These are phyloP conservation scores for Chamaetylas fuelleborni DNA, from an alignment of 2,113 vertebrate genomes.

Conservation along the genomic window DNA sequence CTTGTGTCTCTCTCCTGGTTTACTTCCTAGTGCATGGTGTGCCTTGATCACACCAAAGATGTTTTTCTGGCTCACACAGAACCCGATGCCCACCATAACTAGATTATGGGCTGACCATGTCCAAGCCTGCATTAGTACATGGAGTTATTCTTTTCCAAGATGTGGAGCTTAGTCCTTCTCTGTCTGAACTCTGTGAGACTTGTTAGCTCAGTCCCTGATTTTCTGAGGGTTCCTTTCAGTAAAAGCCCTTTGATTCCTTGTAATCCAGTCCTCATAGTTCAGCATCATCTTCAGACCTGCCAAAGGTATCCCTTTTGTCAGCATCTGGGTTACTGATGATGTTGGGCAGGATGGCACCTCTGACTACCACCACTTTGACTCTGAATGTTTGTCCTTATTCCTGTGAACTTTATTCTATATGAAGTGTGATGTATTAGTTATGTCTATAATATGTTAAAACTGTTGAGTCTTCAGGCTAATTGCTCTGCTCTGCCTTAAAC, in stretches of 20 bases:
- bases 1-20: background rate
- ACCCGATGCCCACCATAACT: fast-evolving
- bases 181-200: fast-evolving
- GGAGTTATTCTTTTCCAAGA: background rate
- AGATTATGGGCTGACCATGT: background rate
- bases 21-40: too few relatives aligned
- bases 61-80: background rate
- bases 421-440: background rate
- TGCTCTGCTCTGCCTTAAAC: background rate
- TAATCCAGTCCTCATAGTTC: background rate
- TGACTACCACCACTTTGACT: fast-evolving
- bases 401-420: background rate
- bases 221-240: background rate
- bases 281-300: background rate
- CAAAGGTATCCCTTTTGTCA: background rate
- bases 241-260: background rate
- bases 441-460: background rate
- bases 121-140: background rate
- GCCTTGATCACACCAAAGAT: background rate
- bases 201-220: background rate
- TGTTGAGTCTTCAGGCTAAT: background rate
- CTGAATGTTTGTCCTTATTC: background rate
- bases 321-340: background rate
- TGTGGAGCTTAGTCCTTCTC: background rate
- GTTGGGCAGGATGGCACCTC: background rate